These are phyloP conservation scores for Asbolus verrucosus DNA, from an alignment of 1,140 invertebrate genomes.

Conservation along the genomic window DNA sequence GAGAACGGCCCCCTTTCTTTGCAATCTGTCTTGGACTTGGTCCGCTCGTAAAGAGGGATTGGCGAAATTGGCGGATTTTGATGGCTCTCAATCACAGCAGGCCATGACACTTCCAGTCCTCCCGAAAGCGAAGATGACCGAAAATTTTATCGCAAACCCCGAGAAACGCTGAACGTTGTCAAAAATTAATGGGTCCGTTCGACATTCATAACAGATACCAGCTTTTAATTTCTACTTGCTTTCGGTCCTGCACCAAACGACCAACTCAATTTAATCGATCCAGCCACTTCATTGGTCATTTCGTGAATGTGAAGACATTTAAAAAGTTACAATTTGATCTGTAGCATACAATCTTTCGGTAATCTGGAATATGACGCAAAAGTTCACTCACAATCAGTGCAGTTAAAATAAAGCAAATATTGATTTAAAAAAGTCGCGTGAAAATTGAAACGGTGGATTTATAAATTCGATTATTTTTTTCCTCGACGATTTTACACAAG, in stretches of 20 bases:
- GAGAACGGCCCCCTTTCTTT: constrained; percentile 43
- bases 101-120: constrained; percentile 47
- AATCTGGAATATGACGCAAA: no score
- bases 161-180: constrained; percentile 13
- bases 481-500: no score
- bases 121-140: constrained; percentile 11
- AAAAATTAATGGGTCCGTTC: constrained; percentile 33
- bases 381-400: no score
- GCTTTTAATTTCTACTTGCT: constrained; percentile 20
- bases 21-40: constrained; percentile 54
- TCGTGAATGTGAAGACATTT: no score
- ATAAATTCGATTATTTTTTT: no score
- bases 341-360: no score
- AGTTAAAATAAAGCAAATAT: no score
- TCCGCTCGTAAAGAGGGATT: constrained; percentile 55
- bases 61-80: constrained; percentile 59
- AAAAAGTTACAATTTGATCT: not conserved
- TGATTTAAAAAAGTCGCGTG: no score
- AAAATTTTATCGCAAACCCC: constrained; percentile 32
- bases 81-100: constrained; percentile 59
- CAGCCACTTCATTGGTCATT: no score
- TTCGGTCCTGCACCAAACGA: constrained; percentile 10
- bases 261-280: not conserved
- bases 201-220: constrained; percentile 29
- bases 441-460: no score